phyloP scores from a whole-genome alignment of 2,113 vertebrate species.

The Centropus unirufus region DNA sequence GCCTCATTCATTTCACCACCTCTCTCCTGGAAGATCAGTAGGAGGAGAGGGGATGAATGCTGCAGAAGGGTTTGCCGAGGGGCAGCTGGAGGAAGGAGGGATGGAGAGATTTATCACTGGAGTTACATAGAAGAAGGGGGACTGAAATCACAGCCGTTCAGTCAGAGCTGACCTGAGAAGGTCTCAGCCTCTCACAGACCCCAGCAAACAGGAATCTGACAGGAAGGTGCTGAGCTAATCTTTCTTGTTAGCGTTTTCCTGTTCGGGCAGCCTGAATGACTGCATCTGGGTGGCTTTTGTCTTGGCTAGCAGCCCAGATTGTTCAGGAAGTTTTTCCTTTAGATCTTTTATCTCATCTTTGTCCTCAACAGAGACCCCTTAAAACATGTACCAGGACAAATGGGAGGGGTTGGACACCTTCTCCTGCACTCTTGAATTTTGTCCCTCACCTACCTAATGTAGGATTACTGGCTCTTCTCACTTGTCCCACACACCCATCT shows the following conservation, averaged over 20 bases:
- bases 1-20: not conserved
- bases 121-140: not conserved
- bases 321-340: constrained; percentile 29
- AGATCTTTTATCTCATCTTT: not conserved
- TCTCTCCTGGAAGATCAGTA: not conserved
- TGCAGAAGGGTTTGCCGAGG: not conserved
- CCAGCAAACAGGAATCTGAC: not conserved
- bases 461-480: not conserved
- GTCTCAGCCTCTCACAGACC: not conserved
- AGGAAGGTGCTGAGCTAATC: not conserved
- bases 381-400: not conserved
- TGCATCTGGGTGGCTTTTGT: not conserved
- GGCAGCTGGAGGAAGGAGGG: not conserved
- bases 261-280: not conserved
- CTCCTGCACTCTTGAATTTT: not conserved
- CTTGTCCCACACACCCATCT: not conserved
- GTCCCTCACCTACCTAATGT: not conserved
- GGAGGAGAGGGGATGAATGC: not conserved
- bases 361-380: not conserved
- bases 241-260: not conserved
- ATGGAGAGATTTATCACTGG: not conserved
- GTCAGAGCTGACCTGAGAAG: not conserved
- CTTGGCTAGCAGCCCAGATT: not conserved
- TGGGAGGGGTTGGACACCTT: not conserved
- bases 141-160: not conserved